A percentile compares a stretch with the other conserved stretches of the same genome.
These are phyloP conservation scores for Scomber colias DNA, from an alignment of 2,113 vertebrate genomes.

Conservation along the genomic window DNA sequence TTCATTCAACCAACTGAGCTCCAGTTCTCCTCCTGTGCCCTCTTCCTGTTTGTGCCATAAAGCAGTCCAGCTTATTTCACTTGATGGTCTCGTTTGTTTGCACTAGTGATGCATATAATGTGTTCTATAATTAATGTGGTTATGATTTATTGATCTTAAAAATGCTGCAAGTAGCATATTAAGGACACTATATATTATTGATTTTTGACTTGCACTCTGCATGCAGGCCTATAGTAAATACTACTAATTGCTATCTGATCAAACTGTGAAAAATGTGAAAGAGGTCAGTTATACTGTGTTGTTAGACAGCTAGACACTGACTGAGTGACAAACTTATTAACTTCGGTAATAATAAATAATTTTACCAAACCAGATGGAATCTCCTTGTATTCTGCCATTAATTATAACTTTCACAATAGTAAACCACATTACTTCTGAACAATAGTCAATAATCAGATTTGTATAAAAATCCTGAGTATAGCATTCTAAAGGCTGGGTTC, in stretches of 20 bases:
- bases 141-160: constrained; percentile 40
- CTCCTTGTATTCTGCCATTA: too few species aligned
- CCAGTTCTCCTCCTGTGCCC: too few species aligned
- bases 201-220: constrained; percentile 1
- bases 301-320: not conserved
- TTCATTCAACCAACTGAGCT: not conserved
- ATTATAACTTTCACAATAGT: too few species aligned
- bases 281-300: too few species aligned
- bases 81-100: constrained; percentile 13
- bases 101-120: constrained; percentile 3
- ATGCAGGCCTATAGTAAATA: not conserved
- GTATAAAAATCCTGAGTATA: too few species aligned
- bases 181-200: constrained; percentile 38
- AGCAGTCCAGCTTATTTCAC: not conserved
- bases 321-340: not conserved
- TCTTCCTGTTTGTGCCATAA: not conserved
- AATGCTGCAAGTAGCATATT: constrained; percentile 25
- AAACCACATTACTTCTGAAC: too few species aligned
- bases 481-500: too few species aligned
- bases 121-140: constrained; percentile 41
- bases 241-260: not conserved
- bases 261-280: constrained; percentile 4
- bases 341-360: not conserved
- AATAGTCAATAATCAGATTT: too few species aligned
- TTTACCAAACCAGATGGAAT: not conserved